Evolutionary conservation across 92 coral and sea anemone species (phyloP), one percentile per base, ranked within the genome.

Genomic region (Epizoanthus ramosus): DNA sequence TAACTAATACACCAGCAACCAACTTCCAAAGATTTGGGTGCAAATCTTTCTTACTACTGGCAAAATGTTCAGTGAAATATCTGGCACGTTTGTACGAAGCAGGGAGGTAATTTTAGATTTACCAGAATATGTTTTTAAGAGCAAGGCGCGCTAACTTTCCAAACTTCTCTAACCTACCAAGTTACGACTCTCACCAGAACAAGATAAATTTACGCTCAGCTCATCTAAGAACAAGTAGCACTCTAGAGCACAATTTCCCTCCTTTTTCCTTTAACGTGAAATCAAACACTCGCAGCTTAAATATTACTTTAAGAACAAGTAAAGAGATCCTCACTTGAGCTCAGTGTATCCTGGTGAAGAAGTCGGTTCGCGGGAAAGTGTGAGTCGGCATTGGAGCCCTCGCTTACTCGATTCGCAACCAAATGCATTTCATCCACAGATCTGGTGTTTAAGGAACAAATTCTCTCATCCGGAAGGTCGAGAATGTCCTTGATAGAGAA

Each of bases 401-500:
- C 69, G 31, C 6, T 68, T 56, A 71, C 7, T 24, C 80, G 60
- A 25, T 72, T 85, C 33, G 83, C 76, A 35, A 73, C 74, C 45
- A 80, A 28, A 14, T 87, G 79, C 80, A 81, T 81, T 64, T 81
- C 81, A 5, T 80, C 84, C 35, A 75, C 85, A 37, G 64, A 61
- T 67, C 79, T 86, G 80, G 85, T 74, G 63, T 89, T 89, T 71
- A 91, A 41, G 18, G 94, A 87, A 54, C 88, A 94, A n/a, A 92
- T 89, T 13, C 90, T 82, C 68, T 93, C 93, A 65, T 93, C 98
- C 31, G 98, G 98, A 54, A 93, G 87, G 81, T 93, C 91, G 82
- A 93, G 93, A 79, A 93, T 93, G 92, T 93, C 95, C 84, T 88
- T 91, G 83, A 91, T 91, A 43, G 94, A 91, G 85, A 91, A 91